Percentiles rank a stretch among this genome's conserved stretches.
These are phyloP conservation scores for Drosophila subobscura DNA, from an alignment of 1,140 invertebrate genomes.

Conservation along the genomic window DNA sequence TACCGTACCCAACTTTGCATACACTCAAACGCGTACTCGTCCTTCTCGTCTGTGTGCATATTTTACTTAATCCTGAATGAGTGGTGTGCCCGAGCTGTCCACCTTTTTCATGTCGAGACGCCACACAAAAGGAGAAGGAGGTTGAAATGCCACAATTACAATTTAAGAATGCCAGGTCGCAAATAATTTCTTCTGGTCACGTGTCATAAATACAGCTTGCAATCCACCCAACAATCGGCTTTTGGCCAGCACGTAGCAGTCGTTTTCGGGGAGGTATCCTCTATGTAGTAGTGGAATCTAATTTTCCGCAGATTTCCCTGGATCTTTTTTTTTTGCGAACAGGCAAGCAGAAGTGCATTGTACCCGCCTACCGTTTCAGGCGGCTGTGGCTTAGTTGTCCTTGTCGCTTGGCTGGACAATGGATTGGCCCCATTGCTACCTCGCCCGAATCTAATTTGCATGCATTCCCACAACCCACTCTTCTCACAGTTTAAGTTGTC, in stretches of 20 bases:
- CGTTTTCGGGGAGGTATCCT: slow-evolving; percentile 10
- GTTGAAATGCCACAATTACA: slow-evolving; percentile 37
- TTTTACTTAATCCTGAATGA: slow-evolving; percentile 33
- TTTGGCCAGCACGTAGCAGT: slow-evolving; percentile 29
- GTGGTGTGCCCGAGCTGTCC: slow-evolving; percentile 48
- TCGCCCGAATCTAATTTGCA: slow-evolving; percentile 61
- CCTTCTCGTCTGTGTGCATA: neutral
- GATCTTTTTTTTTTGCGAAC: slow-evolving; percentile 27
- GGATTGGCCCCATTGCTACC: slow-evolving; percentile 45
- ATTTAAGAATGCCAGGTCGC: slow-evolving; percentile 33
- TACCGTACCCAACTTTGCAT: slow-evolving; percentile 5
- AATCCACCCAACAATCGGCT: slow-evolving; percentile 19
- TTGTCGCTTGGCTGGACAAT: slow-evolving; percentile 49
- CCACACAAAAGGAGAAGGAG: slow-evolving; percentile 10
- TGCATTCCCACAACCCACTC: slow-evolving; percentile 25
- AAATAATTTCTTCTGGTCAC: slow-evolving; percentile 49
- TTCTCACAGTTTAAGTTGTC: slow-evolving; percentile 25
- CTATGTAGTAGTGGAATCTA: slow-evolving; percentile 46
- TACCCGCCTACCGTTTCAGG: slow-evolving; percentile 1
- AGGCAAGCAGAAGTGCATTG: slow-evolving; percentile 31
- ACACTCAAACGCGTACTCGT: neutral
- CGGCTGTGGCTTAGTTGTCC: slow-evolving; percentile 51
- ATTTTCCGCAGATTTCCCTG: slow-evolving; percentile 70
- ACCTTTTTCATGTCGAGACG: slow-evolving; percentile 64
- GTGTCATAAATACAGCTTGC: slow-evolving; percentile 51